Percentiles rank a stretch among this genome's conserved stretches.
Conservation (phyloP, 2,113 vertebrate genomes). For the Reinhardtius hippoglossoides region DNA sequence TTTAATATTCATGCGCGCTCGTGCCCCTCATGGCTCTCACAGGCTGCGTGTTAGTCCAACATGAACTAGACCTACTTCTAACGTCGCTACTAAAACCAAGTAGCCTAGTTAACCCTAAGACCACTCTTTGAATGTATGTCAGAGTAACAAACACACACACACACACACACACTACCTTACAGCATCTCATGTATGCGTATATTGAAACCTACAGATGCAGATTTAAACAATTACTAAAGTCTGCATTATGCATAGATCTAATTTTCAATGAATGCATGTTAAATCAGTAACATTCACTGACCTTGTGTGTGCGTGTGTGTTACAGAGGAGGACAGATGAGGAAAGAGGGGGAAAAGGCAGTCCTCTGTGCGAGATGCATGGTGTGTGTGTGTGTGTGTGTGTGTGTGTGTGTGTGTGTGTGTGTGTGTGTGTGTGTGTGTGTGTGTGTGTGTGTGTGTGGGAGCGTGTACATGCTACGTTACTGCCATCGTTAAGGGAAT, state of each 20-base stretch:
- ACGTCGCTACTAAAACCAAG: too few species aligned
- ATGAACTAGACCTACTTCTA: too few species aligned
- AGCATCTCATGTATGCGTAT: neutral
- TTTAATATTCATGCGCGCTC: too few species aligned
- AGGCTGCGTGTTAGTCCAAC: too few species aligned
- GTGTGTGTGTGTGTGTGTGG: neutral
- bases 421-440: neutral
- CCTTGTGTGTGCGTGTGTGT: slow-evolving; percentile 3
- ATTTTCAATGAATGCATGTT: slow-evolving; percentile 9
- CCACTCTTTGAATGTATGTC: too few species aligned
- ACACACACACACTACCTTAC: neutral
- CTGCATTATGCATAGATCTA: neutral
- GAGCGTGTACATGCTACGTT: slow-evolving; percentile 31
- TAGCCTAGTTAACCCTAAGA: too few species aligned
- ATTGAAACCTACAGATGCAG: too few species aligned
- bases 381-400: neutral
- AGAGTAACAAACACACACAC: neutral
- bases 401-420: slow-evolving; percentile 12
- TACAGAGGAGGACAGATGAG: neutral
- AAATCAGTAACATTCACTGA: neutral
- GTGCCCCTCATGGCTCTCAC: too few species aligned
- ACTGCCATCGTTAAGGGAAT: slow-evolving; percentile 68
- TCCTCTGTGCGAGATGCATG: neutral
- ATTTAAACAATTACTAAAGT: neutral
- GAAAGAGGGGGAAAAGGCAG: too few species aligned